Conservation (phyloP, 2,797 vertebrate species). For the Simalia tracyae region DNA sequence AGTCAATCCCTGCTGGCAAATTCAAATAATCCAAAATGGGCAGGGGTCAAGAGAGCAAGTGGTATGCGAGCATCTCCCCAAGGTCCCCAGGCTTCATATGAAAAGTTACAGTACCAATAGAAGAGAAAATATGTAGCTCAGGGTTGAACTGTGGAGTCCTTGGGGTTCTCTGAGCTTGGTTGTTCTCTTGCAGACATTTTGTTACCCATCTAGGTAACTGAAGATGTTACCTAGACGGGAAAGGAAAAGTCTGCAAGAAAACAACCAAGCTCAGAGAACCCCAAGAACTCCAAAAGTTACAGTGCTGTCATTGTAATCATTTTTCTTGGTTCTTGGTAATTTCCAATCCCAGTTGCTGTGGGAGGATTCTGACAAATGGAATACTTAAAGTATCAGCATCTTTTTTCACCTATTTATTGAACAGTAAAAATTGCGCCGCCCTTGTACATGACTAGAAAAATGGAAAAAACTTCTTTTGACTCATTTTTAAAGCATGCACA, state of each 20-base stretch:
- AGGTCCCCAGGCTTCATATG: neutral
- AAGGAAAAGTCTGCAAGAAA: too few relatives aligned
- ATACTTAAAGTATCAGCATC: neutral
- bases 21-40: neutral
- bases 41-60: neutral
- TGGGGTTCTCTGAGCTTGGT: too few relatives aligned
- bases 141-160: too few relatives aligned
- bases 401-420: neutral
- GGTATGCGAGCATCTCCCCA: neutral
- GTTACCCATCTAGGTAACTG: too few relatives aligned
- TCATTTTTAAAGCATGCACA: neutral
- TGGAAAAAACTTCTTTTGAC: neutral
- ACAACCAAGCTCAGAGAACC: too few relatives aligned
- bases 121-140: too few relatives aligned
- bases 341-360: neutral
- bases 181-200: too few relatives aligned
- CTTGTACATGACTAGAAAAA: neutral
- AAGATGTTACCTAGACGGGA: too few relatives aligned
- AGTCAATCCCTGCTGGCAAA: neutral
- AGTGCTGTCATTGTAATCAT: neutral
- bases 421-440: neutral
- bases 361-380: neutral
- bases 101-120: neutral
- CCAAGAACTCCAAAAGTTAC: neutral
- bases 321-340: neutral